These are phyloP conservation scores for Mercenaria mercenaria DNA, from an alignment of 1,140 invertebrate genomes.

Conservation along the genomic window DNA sequence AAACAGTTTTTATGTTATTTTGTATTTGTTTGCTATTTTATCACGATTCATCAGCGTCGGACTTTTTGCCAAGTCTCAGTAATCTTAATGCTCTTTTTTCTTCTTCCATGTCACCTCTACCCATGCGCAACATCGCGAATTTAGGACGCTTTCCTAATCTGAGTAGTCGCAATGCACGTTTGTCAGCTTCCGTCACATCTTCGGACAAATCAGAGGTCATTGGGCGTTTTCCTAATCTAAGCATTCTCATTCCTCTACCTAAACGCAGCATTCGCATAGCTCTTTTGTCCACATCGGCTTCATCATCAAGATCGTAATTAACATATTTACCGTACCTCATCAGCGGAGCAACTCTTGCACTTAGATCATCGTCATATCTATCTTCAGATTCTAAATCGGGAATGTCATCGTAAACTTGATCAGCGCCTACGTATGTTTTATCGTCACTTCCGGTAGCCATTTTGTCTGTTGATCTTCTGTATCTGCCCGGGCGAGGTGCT, in stretches of 20 bases:
- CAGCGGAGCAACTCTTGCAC: slow-evolving; percentile 24
- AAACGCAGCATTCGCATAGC: slow-evolving; percentile 65
- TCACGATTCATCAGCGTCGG: slow-evolving; percentile 26
- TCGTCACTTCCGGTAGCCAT: background rate
- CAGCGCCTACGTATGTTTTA: background rate
- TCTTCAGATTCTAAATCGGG: background rate
- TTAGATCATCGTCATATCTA: background rate
- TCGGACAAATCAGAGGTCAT: background rate
- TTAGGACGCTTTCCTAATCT: slow-evolving; percentile 68
- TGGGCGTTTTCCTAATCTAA: slow-evolving; percentile 61
- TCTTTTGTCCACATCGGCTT: slow-evolving; percentile 38
- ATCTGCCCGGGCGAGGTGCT: slow-evolving; percentile 71
- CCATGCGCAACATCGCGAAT: slow-evolving; percentile 51
- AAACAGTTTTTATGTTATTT: too few species aligned
- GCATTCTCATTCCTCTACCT: slow-evolving; percentile 63
- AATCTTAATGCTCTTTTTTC: slow-evolving; percentile 50
- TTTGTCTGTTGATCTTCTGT: slow-evolving; percentile 17
- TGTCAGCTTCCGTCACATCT: slow-evolving; percentile 30
- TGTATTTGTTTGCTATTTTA: background rate
- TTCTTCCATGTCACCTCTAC: slow-evolving; percentile 25
- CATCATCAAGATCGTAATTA: background rate
- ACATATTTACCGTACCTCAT: slow-evolving; percentile 37
- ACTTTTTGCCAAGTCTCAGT: slow-evolving; percentile 44
- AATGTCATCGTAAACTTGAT: background rate
- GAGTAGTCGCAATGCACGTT: slow-evolving; percentile 53